Conservation (phyloP, 2,797 vertebrate genomes). For the Hippoglossus hippoglossus region DNA sequence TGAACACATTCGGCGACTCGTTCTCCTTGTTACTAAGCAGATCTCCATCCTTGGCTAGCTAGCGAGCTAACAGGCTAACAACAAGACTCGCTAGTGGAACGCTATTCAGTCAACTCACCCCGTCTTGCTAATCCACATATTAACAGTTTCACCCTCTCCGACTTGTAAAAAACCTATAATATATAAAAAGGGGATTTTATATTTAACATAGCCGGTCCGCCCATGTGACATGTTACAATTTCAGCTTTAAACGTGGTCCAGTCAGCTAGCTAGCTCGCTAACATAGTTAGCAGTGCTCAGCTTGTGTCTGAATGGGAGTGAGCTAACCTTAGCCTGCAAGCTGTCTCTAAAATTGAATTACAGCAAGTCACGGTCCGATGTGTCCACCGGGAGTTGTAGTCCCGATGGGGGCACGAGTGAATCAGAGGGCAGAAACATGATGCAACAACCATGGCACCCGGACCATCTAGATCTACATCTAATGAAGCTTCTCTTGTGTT, state of each 20-base stretch:
- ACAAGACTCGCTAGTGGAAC: conserved; percentile 57
- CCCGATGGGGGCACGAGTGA: neutral
- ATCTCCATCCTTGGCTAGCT: conserved; percentile 37
- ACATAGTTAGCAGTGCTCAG: conserved; percentile 28
- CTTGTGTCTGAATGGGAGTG: neutral
- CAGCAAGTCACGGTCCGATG: neutral
- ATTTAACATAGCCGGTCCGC: rapidly evolving
- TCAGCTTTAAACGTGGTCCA: neutral
- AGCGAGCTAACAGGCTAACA: conserved; percentile 70
- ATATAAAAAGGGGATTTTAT: neutral
- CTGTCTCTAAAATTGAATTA: neutral
- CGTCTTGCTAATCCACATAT: neutral
- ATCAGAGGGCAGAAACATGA: neutral
- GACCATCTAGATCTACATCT: neutral
- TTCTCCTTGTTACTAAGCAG: conserved; percentile 22
- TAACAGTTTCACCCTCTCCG: neutral
- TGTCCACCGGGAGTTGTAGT: neutral
- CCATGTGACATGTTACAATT: too few species aligned
- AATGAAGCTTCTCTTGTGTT: conserved; percentile 6
- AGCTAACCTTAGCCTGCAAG: conserved; percentile 7
- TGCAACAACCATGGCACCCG: neutral
- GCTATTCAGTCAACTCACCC: conserved; percentile 16
- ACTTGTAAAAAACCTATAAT: neutral
- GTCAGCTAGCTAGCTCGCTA: conserved; percentile 31
- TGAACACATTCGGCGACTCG: neutral